Conservation (phyloP, 2,113 vertebrate species). For the Syngnathus typhle region DNA sequence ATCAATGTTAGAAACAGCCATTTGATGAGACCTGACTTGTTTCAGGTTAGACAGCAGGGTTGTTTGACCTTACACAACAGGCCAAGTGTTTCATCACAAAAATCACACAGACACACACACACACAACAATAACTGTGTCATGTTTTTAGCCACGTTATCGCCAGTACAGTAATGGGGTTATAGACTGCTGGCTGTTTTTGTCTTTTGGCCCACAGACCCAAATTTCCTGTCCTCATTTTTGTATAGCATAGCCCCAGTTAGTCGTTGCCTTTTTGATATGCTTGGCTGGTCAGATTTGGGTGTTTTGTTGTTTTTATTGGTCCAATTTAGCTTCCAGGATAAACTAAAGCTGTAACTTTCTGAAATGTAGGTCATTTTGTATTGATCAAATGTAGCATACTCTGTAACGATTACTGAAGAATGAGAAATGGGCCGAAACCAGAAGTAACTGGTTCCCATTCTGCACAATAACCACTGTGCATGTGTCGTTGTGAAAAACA, state of each 20-base stretch:
- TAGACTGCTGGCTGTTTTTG: conserved; percentile 18
- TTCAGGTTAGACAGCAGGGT: conserved; percentile 23
- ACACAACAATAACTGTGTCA: neutral
- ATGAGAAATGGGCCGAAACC: no score
- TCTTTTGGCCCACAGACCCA: conserved; percentile 13
- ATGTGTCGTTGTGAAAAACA: neutral
- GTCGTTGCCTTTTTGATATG: neutral
- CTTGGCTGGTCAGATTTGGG: neutral
- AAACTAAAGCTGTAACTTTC: no score
- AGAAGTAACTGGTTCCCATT: no score
- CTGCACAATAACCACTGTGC: no score
- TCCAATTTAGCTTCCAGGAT: neutral
- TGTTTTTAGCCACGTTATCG: conserved; percentile 31
- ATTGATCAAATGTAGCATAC: no score
- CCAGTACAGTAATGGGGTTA: conserved; percentile 38
- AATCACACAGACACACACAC: neutral
- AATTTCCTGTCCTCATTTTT: conserved; percentile 4
- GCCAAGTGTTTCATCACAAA: conserved; percentile 23
- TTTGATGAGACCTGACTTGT: conserved; percentile 11
- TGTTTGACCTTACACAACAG: conserved; percentile 38
- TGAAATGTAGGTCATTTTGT: no score
- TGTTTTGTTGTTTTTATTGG: no score
- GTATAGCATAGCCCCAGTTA: neutral
- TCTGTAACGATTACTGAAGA: no score
- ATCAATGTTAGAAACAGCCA: neutral